A percentile compares a stretch with the other conserved stretches of the same genome.
phyloP scores from a whole-genome alignment of 1,140 invertebrate genomes.

The Cecropterus lyciades region DNA sequence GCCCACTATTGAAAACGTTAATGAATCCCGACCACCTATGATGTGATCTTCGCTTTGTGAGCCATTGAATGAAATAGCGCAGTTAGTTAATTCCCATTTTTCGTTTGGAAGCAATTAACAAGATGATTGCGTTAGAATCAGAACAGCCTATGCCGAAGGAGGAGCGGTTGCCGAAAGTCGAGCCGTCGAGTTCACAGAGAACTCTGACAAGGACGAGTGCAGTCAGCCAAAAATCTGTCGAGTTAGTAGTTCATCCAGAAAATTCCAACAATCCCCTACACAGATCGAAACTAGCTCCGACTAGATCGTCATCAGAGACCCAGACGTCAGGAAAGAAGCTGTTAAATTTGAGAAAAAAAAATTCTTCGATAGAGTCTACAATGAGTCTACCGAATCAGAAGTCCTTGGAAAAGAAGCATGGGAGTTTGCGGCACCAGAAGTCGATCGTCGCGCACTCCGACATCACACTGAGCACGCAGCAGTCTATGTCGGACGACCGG shows the following conservation, averaged over 20 bases:
- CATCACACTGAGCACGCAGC: slow-evolving; percentile 80
- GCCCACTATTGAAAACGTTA: slow-evolving; percentile 70
- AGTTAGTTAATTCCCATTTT: slow-evolving; percentile 30
- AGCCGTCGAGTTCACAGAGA: slow-evolving; percentile 64
- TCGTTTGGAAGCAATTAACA: slow-evolving; percentile 30
- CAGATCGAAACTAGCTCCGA: slow-evolving; percentile 76
- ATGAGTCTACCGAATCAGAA: slow-evolving; percentile 83
- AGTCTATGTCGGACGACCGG: slow-evolving; percentile 87
- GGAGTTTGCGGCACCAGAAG: slow-evolving; percentile 76
- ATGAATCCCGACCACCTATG: slow-evolving; percentile 75
- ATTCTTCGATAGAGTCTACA: slow-evolving; percentile 82
- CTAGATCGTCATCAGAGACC: slow-evolving; percentile 75
- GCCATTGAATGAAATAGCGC: slow-evolving; percentile 38
- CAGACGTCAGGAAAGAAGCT: slow-evolving; percentile 76
- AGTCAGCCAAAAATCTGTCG: slow-evolving; percentile 85
- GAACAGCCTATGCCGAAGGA: slow-evolving; percentile 72
- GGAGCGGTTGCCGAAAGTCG: slow-evolving; percentile 63
- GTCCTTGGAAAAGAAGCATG: slow-evolving; percentile 81
- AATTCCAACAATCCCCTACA: slow-evolving; percentile 77
- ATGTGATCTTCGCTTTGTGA: slow-evolving; percentile 54
- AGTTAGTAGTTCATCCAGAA: slow-evolving; percentile 76
- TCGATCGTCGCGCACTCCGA: slow-evolving; percentile 80
- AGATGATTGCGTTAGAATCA: slow-evolving; percentile 79
- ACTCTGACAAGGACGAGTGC: slow-evolving; percentile 81
- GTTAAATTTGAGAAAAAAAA: slow-evolving; percentile 76